Evolutionary conservation across 2,888 invertebrate genomes (phyloP).

Genomic region (Gastrophysa polygoni): DNA sequence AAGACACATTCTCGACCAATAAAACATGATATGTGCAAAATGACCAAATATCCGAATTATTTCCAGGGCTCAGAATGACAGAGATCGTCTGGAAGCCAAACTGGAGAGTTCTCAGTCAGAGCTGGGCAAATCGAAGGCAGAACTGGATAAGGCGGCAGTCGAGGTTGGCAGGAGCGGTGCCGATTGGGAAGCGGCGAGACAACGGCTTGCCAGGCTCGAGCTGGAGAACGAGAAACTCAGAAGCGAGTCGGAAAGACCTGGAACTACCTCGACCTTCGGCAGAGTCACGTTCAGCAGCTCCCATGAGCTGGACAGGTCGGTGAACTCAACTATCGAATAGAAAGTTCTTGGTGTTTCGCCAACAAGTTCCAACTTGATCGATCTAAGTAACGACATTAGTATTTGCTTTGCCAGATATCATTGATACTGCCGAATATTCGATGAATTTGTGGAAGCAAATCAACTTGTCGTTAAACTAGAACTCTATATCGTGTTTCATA

Average conservation of each 20-base stretch:
- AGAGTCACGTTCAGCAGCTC: conserved; percentile 77
- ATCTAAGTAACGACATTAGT: no score
- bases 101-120: conserved; percentile 92
- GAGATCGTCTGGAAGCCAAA: conserved; percentile 89
- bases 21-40: no score
- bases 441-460: no score
- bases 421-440: no score
- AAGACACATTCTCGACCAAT: no score
- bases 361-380: no score
- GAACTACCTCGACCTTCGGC: conserved; percentile 76
- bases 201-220: conserved; percentile 82
- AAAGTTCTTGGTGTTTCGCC: no score
- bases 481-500: no score
- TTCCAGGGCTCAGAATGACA: conserved; percentile 79
- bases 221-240: conserved; percentile 89
- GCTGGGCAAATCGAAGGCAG: conserved; percentile 92
- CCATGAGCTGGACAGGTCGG: conserved; percentile 70
- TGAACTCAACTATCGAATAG: no score
- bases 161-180: conserved; percentile 89
- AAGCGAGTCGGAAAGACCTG: conserved; percentile 73
- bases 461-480: no score
- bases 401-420: no score
- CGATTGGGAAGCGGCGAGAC: conserved; percentile 87
- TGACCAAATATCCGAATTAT: neutral
- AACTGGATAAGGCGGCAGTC: conserved; percentile 87